Conservation (phyloP, 2,888 invertebrate genomes). For the Asteroscopus sphinx region DNA sequence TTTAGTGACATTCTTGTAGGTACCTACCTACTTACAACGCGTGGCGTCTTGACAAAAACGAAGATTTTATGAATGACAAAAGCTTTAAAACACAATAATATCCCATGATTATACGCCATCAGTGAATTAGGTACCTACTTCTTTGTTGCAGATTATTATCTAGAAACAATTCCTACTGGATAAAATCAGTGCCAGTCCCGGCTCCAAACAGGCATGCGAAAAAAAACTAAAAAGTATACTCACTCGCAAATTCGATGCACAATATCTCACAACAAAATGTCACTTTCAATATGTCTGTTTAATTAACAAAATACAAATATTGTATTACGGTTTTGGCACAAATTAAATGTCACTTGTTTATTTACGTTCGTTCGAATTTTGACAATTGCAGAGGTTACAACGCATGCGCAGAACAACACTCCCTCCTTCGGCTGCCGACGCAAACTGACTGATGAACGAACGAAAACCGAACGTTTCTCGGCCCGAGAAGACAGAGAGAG, state of each 20-base stretch:
- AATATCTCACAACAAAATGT: conserved; percentile 66
- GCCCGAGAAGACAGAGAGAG: conserved; percentile 31
- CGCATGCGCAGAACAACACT: conserved; percentile 79
- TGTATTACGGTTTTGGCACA: conserved; percentile 64
- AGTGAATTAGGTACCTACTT: conserved; percentile 20
- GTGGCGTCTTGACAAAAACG: background rate
- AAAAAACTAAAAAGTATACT: conserved; percentile 78
- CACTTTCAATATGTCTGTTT: conserved; percentile 53
- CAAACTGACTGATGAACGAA: conserved; percentile 73
- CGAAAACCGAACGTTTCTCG: conserved; percentile 53
- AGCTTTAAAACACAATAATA: conserved; percentile 33
- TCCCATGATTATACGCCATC: conserved; percentile 32
- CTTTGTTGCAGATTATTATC: conserved; percentile 37
- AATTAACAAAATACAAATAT: conserved; percentile 54
- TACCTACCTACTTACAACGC: too few species aligned
- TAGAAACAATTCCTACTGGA: conserved; percentile 66
- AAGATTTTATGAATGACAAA: conserved; percentile 16
- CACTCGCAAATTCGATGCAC: conserved; percentile 81
- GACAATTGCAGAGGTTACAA: conserved; percentile 71
- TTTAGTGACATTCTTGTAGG: too few species aligned
- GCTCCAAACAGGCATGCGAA: conserved; percentile 73
- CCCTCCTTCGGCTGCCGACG: conserved; percentile 71
- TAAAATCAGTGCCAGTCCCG: conserved; percentile 77
- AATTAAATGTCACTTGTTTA: conserved; percentile 80
- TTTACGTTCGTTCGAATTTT: conserved; percentile 81